Evolutionary conservation across 2,113 vertebrate species (phyloP).

Genomic region (Polypterus senegalus): DNA sequence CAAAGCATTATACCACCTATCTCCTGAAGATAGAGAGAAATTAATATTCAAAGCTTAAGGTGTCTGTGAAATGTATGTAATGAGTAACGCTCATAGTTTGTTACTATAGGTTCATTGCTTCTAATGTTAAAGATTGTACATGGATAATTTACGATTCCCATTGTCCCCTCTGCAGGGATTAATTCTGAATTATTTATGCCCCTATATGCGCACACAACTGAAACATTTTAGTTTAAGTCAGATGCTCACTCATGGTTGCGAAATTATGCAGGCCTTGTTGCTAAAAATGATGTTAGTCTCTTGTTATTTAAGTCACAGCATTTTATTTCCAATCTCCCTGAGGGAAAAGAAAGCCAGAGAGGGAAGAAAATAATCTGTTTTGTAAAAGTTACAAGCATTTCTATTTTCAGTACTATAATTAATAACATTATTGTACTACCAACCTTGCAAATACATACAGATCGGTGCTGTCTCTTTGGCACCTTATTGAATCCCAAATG

Average conservation of each 20-base stretch:
- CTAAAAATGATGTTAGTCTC: slow-evolving; percentile 87
- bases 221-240: slow-evolving; percentile 98
- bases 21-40: slow-evolving; percentile 57
- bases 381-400: slow-evolving; percentile 28
- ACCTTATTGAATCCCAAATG: slow-evolving; percentile 26
- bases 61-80: slow-evolving; percentile 81
- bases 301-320: slow-evolving; percentile 95
- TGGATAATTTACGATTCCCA: slow-evolving; percentile 94
- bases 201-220: slow-evolving; percentile 80
- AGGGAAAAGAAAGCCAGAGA: slow-evolving; percentile 51
- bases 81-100: slow-evolving; percentile 82
- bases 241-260: slow-evolving; percentile 79
- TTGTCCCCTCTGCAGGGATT: slow-evolving; percentile 94
- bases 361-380: slow-evolving; percentile 54
- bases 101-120: slow-evolving; percentile 86
- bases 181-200: slow-evolving; percentile 99
- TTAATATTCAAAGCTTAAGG: slow-evolving; percentile 92
- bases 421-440: slow-evolving; percentile 20
- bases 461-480: slow-evolving; percentile 23
- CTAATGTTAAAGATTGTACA: slow-evolving; percentile 77
- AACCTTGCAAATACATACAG: slow-evolving; percentile 6
- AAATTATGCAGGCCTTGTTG: slow-evolving; percentile 84
- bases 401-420: slow-evolving; percentile 28
- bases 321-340: slow-evolving; percentile 79
- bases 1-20: slow-evolving; percentile 39